Evolutionary conservation across 2,888 invertebrate genomes (phyloP), one percentile per base, ranked within the genome.

Genomic region (Rhagium mordax): DNA sequence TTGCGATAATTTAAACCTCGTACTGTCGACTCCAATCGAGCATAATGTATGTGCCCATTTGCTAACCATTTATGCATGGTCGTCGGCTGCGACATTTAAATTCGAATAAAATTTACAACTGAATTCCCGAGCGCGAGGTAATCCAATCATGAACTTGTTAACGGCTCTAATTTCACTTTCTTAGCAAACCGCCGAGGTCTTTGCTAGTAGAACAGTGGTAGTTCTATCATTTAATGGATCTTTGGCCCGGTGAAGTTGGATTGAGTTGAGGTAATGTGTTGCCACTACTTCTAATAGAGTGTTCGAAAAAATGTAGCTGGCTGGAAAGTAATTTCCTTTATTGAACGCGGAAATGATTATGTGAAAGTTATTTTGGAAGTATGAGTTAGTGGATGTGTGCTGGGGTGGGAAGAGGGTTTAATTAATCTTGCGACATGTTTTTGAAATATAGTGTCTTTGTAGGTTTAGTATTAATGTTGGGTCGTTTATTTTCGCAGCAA

Each of bases 61-160:
- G 33, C 10, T 29, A n/a, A 27, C 29, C 57, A 33, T 59, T 59
- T 59, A 59, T 33, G 16, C 59, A 59, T 59, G 16, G 33, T 16
- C 18, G 59, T 15, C 18, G 59, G 10, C 16, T 18, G 16, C 59
- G 27, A 27, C 27, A 59, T 64, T 65, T 65, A 41, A 65, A 65
- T 65, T 65, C 53, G 33, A 51, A 53, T 48, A 53, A 65, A 53
- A 65, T 65, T 53, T 64, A 29, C 64, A 65, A 53, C 65, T 13
- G 33, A 53, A 29, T 51, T 65, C 29, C 53, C 29, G 29, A 53
- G 7, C 51, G 53, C 24, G 16, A 53, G 53, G 53, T 65, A 53
- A 65, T 33, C 53, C 65, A 65, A 65, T 65, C 18, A 53, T 65
- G 65, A 53, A 65, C 65, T 65, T 65, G 65, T 53, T 65, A 65